Evolutionary conservation across 2,888 invertebrate species (phyloP).

Genomic region (Odontocerum albicorne): DNA sequence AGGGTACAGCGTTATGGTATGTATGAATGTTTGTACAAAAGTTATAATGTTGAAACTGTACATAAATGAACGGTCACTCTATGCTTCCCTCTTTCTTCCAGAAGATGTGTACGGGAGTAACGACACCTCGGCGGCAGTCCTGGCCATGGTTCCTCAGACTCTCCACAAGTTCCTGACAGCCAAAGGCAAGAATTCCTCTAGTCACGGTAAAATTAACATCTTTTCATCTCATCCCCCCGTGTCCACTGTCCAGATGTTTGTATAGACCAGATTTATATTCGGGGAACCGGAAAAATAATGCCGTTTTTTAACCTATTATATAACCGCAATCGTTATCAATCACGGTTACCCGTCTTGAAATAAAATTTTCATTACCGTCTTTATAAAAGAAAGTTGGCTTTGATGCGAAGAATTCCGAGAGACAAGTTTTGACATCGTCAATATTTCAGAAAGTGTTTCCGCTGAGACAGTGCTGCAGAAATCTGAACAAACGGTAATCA

Average conservation of each 20-base stretch:
- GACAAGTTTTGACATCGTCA: too few species aligned
- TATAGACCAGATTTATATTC: too few species aligned
- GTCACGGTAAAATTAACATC: constrained; percentile 43
- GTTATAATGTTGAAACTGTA: not conserved
- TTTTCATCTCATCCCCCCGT: too few species aligned
- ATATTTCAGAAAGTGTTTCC: too few species aligned
- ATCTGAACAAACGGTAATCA: too few species aligned
- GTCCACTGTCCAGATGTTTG: too few species aligned
- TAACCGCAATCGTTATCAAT: not conserved
- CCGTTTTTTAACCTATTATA: not conserved
- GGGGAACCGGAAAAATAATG: not conserved
- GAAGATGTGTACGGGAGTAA: constrained; percentile 63
- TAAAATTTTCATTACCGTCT: too few species aligned
- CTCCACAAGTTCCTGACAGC: constrained; percentile 78
- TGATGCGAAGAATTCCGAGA: too few species aligned
- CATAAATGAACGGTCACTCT: not conserved
- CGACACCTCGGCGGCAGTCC: constrained; percentile 75
- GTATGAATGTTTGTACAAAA: not conserved
- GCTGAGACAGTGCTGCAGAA: too few species aligned
- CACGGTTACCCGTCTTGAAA: not conserved
- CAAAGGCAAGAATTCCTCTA: constrained; percentile 62
- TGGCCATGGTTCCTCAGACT: constrained; percentile 79
- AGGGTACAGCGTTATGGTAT: too few species aligned
- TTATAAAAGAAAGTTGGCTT: too few species aligned
- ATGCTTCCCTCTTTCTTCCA: not conserved